Evolutionary conservation across 2,797 vertebrate genomes (phyloP), one percentile per base, ranked within the genome.

Genomic region (Menidia menidia): DNA sequence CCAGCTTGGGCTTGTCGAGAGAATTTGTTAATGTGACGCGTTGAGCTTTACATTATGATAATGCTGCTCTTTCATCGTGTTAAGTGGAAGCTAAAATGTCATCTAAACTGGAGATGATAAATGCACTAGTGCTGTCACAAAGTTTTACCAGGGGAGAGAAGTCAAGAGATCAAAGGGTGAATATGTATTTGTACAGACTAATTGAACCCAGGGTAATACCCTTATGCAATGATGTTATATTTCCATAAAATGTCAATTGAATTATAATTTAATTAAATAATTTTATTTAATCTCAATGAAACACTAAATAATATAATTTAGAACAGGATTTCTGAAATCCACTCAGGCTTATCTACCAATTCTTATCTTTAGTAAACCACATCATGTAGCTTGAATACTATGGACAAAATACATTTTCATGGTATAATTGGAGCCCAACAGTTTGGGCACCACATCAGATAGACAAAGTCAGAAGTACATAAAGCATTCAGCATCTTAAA

Each of bases 41-140:
- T 50, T 81, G 72, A 45, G 43, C 30, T 55, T 52, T 11, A 50
- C 47, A 71, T 74, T 80, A 81, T 51, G 63, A 32, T 71, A 19
- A 71, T 78, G 71, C 62, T 56, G 68, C 43, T 62, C 66, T 71
- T 82, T 73, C 16, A 64, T 77, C 18, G 0, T 51, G 19, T 42
- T 4, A 35, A 35, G 42, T 54, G 1, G 2, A 65, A 75, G 51
- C 19, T 63, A 12, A 66, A 72, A 65, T 42, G 0, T 58, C 69
- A 61, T 50, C 4, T 11, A 32, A 48, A 60, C 71, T 11, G 18
- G 14, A 45, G 51, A 33, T 18, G 5, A 63, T 61, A 75, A 33
- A 6, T 13, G 2, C 13, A 6, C 60, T 41, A 32, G 12, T 43
- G n/a, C 31, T 0, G 9, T 44, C 71, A 35, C 14, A 44, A 52